Evolutionary conservation across 2,113 vertebrate species (phyloP), one percentile per base, ranked within the genome.

Genomic region (Gadus chalcogrammus): DNA sequence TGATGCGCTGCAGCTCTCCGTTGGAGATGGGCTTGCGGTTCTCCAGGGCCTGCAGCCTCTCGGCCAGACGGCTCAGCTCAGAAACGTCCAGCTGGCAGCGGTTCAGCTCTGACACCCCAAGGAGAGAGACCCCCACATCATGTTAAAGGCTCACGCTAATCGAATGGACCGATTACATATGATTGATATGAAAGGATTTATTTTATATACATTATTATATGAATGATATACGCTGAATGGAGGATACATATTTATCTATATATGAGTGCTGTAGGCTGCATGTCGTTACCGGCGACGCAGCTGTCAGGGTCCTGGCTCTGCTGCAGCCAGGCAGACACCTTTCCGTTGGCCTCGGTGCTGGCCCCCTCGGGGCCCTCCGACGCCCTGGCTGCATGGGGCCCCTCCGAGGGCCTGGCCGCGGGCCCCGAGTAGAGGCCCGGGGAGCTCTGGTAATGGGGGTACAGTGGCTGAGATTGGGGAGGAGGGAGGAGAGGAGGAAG

Each of bases 241-340:
- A 59, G 16, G 56, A 56, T 13, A 48, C 42, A 48, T 48, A 48
- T 48, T 48, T 48, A 13, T 7, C 1, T 16, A 18, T 5, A 1
- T 59, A 11, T 61, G 15, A 64, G 35, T 35, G 31, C 35, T 17
- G 4, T 17, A 64, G 8, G 4, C 24, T 17, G 31, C 15, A 15
- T 20, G 31, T 3, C 7, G 13, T 22, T 5, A 5, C 20, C 20
- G 86, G 96, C 96, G 11, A 90, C 92, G 56, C 95, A 98, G 70
- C 82, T 87, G 75, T 95, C 94, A 2, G 93, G 84, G 55, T 91
- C 81, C 3, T 93, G 92, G 17, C 91, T 95, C 79, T 94, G 93
- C 88, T 94, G 93, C 73, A 97, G 90, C 96, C 96, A 97, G 0
- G 92, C 56, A 15, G 90, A 88, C 72, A 97, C 93, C 79, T 95